A percentile compares a stretch with the other conserved stretches of the same genome.
These are phyloP conservation scores for Electrophaes corylata DNA, from an alignment of 2,888 invertebrate species.

Conservation along the genomic window DNA sequence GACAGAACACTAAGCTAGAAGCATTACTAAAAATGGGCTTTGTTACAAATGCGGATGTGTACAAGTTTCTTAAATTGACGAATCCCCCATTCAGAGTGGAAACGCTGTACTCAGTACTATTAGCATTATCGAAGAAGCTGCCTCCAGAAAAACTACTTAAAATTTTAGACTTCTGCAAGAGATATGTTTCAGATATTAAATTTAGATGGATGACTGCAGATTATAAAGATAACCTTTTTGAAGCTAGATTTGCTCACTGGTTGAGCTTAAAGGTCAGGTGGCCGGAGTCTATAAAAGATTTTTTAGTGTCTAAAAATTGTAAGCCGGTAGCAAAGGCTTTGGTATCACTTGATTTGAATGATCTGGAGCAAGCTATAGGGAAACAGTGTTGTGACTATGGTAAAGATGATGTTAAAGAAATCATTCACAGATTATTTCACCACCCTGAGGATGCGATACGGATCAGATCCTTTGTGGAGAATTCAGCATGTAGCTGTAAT, in stretches of 20 bases:
- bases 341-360: neutral
- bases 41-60: constrained; percentile 11
- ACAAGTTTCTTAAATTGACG: constrained; percentile 2
- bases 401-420: neutral
- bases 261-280: neutral
- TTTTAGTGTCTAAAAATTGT: neutral
- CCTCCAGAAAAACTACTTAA: neutral
- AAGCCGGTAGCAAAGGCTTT: too few relatives aligned
- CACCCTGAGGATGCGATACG: constrained; percentile 12
- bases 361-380: neutral
- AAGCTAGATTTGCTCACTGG: constrained; percentile 6
- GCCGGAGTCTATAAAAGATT: constrained; percentile 3
- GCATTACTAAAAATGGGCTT: neutral
- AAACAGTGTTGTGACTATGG: constrained; percentile 1
- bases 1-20: neutral
- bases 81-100: constrained; percentile 1
- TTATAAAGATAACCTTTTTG: neutral
- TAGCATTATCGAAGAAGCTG: neutral
- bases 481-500: neutral
- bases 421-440: constrained; percentile 2
- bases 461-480: neutral
- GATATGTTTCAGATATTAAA: constrained; percentile 6
- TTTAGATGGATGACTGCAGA: constrained; percentile 10
- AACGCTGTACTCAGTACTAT: neutral
- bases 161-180: neutral